Conservation (phyloP, 2,888 invertebrate genomes). For the Desoria tigrina region DNA sequence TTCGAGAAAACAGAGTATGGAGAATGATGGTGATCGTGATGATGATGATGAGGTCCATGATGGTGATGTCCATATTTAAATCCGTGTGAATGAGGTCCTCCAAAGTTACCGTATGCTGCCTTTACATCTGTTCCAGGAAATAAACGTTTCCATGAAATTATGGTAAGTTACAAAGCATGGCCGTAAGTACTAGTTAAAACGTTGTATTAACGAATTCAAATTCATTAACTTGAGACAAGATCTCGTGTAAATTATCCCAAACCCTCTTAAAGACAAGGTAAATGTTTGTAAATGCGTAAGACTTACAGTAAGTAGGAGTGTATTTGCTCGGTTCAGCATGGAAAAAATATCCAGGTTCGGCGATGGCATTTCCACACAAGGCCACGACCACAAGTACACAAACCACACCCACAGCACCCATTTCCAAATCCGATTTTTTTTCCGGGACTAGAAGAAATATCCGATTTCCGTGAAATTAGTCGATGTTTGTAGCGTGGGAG, state of each 20-base stretch:
- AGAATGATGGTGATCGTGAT: not conserved
- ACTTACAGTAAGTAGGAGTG: constrained; percentile 1
- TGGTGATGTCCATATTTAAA: not conserved
- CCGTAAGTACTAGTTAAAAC: too few species aligned
- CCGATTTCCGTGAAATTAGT: not conserved
- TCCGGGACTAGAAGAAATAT: not conserved
- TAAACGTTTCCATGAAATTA: not conserved
- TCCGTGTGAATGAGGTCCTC: not conserved
- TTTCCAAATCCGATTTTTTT: not conserved
- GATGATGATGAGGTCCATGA: not conserved
- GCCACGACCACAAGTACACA: not conserved
- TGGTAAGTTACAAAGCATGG: too few species aligned
- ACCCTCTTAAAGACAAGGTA: not conserved
- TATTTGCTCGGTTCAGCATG: not conserved
- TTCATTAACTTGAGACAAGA: too few species aligned
- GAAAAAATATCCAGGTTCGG: constrained; percentile 4
- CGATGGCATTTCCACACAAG: not conserved
- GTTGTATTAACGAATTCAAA: too few species aligned
- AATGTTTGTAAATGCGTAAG: not conserved
- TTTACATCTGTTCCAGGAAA: not conserved
- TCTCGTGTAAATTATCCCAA: not conserved
- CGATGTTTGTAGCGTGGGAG: too few species aligned
- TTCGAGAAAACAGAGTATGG: constrained; percentile 1
- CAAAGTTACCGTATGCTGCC: not conserved
- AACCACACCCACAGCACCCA: not conserved